These are phyloP conservation scores for Sardina pilchardus DNA, from an alignment of 2,113 vertebrate species.

Conservation along the genomic window DNA sequence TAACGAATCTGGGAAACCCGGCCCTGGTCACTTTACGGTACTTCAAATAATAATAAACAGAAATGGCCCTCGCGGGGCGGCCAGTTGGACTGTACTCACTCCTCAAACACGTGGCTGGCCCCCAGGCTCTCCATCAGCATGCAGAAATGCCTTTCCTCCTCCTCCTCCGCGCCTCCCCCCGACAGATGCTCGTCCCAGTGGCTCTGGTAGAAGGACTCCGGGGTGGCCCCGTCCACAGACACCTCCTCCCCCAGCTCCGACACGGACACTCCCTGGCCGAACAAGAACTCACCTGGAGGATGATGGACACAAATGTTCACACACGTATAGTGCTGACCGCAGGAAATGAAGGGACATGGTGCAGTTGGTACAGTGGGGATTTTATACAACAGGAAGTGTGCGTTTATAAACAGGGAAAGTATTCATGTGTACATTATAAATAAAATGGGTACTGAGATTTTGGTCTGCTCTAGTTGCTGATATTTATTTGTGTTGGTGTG, in stretches of 20 bases:
- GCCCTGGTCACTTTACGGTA: no score
- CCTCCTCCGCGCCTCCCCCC: conserved; percentile 56
- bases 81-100: conserved; percentile 74
- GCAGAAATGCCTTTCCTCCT: conserved; percentile 83
- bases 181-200: conserved; percentile 56
- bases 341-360: not conserved
- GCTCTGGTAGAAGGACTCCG: conserved; percentile 69
- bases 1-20: no score
- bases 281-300: conserved; percentile 79
- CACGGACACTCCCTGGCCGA: conserved; percentile 58
- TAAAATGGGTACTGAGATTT: not conserved
- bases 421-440: not conserved
- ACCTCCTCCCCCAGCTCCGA: conserved; percentile 42
- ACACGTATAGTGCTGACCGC: not conserved
- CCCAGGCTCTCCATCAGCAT: conserved; percentile 85
- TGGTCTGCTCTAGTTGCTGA: not conserved
- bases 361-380: not conserved
- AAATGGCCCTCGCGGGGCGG: not conserved
- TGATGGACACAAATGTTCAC: not conserved
- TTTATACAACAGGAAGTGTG: not conserved
- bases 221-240: conserved; percentile 18
- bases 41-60: not conserved
- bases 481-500: no score
- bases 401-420: not conserved
- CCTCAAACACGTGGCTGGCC: conserved; percentile 80